Percentiles rank a stretch among this genome's conserved stretches.
Evolutionary conservation across 2,113 vertebrate genomes (phyloP).

Genomic region (Poeciliopsis turrubarensis): DNA sequence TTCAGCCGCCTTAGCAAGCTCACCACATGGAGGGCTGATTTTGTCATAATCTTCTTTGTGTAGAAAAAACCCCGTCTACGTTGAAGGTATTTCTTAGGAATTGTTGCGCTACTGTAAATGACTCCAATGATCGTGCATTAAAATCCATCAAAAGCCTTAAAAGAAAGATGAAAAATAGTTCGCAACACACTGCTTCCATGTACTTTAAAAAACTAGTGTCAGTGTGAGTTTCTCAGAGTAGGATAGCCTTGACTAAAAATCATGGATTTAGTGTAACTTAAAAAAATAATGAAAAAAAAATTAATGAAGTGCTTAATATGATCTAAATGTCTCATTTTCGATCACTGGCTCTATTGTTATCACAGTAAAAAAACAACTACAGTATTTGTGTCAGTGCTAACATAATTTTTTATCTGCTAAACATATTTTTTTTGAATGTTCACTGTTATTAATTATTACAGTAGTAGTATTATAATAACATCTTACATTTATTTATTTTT

Average conservation of each 20-base stretch:
- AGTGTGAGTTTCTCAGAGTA: background rate
- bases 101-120: background rate
- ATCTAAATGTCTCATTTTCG: background rate
- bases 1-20: slow-evolving; percentile 53
- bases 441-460: too few relatives aligned
- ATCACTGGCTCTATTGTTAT: too few relatives aligned
- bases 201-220: background rate
- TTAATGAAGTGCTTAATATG: background rate
- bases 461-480: too few relatives aligned
- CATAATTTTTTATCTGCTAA: too few relatives aligned
- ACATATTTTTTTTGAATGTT: too few relatives aligned
- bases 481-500: too few relatives aligned
- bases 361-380: background rate
- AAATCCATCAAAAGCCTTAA: background rate
- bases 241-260: background rate
- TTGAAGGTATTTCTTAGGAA: background rate
- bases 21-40: slow-evolving; percentile 37
- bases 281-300: background rate
- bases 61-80: slow-evolving; percentile 23
- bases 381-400: too few relatives aligned
- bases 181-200: background rate
- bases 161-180: background rate
- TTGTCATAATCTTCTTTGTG: slow-evolving; percentile 43
- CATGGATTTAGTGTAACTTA: background rate
- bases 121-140: background rate